Evolutionary conservation across 2,888 invertebrate genomes (phyloP), one percentile per base, ranked within the genome.

Genomic region (Lathronympha strigana): DNA sequence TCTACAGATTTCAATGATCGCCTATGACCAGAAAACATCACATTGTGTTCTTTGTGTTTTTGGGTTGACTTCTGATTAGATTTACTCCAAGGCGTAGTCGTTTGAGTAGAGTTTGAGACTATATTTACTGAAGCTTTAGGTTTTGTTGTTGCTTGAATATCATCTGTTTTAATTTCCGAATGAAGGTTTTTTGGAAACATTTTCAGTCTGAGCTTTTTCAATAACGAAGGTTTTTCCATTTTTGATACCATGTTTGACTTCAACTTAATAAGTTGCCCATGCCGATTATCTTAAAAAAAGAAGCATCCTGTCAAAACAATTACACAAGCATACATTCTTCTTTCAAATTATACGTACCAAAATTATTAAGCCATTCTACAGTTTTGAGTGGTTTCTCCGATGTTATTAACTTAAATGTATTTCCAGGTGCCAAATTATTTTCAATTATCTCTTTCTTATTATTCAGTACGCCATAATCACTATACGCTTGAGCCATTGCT

Each of bases 391-490:
- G 15, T 43, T 55, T 55, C 3, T 55, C 40, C 55, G 54, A 25
- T 4, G 13, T 28, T 13, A 40, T 28, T 55, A 40, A 2, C 57
- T 78, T 77, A 0, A 70, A 67, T 69, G 71, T 78, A 15, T 72
- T 71, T 0, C 74, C 75, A 2, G 69, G 43, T 0, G 67, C 66
- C 11, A 73, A 69, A 1, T 68, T 70, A 1, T 77, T 73, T 11
- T 78, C 79, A 0, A 73, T 73, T 19, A 61, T 58, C 4, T 76
- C 80, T 36, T 84, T 86, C 62, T 84, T 87, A 1, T 66, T 79
- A 49, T 83, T 77, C 0, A 90, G 45, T 0, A 91, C 89, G 1
- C 90, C 91, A 64, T 91, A 91, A 60, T 91, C 91, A 66, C 90
- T 91, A 36, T 91, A 91, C 0, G 90, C 90, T 76, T 91, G 90